Conservation (phyloP, 1,140 invertebrate species). For the Macrocentrus cingulum region DNA sequence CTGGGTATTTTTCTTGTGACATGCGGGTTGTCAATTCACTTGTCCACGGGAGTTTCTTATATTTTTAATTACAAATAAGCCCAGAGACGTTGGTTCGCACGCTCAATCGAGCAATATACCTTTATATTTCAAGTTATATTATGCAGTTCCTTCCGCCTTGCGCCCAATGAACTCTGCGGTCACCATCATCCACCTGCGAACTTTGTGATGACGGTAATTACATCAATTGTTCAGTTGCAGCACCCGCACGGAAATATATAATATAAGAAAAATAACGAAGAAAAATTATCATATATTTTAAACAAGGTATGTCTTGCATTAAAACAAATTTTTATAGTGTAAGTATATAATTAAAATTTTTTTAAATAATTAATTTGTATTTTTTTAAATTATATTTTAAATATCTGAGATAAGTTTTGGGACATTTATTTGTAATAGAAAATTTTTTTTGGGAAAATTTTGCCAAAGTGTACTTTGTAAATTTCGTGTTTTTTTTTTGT, state of each 20-base stretch:
- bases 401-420: too few species aligned
- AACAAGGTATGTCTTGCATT: too few species aligned
- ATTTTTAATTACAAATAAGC: constrained; percentile 17
- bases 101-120: constrained; percentile 16
- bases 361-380: too few species aligned
- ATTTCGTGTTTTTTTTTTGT: too few species aligned
- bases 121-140: constrained; percentile 4
- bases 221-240: neutral
- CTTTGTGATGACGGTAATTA: constrained; percentile 24
- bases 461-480: too few species aligned
- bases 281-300: too few species aligned
- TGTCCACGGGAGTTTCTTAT: neutral
- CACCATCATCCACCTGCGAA: constrained; percentile 21
- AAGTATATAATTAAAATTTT: too few species aligned
- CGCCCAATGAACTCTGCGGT: neutral
- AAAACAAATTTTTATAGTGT: too few species aligned
- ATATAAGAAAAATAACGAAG: neutral
- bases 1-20: neutral
- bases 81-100: constrained; percentile 20
- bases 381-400: too few species aligned
- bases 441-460: too few species aligned
- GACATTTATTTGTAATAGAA: too few species aligned
- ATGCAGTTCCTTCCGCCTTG: constrained; percentile 8
- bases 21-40: constrained; percentile 7
- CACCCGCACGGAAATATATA: neutral